Percentiles rank a stretch among this genome's conserved stretches.
These are phyloP conservation scores for Oxytorus armatus DNA, from an alignment of 2,888 invertebrate genomes.

Conservation along the genomic window DNA sequence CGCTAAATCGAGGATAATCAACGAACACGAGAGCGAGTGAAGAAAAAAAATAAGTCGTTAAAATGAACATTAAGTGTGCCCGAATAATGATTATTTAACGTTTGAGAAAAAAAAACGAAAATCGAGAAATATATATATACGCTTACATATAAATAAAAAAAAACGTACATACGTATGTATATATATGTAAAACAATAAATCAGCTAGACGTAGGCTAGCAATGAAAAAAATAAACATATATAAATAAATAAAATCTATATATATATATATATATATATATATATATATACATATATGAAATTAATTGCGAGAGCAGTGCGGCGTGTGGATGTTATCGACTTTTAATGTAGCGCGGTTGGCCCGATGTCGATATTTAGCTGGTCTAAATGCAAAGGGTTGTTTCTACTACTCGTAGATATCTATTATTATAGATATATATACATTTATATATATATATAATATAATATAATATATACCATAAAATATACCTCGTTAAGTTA, in stretches of 20 bases:
- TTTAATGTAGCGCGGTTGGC: conserved; percentile 69
- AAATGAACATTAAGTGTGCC: conserved; percentile 47
- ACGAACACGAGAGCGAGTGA: conserved; percentile 3
- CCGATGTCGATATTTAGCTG: conserved; percentile 81
- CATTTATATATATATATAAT: conserved; percentile 37
- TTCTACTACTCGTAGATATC: conserved; percentile 73
- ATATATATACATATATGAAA: conserved; percentile 31
- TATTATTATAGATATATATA: conserved; percentile 17
- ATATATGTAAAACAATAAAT: conserved; percentile 53
- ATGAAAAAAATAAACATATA: conserved; percentile 41
- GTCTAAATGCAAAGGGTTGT: conserved; percentile 79
- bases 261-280: conserved; percentile 38
- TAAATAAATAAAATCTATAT: conserved; percentile 34
- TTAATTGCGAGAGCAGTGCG: conserved; percentile 54
- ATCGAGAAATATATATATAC: conserved; percentile 65
- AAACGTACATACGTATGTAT: conserved; percentile 65
- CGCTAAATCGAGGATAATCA: conserved; percentile 31
- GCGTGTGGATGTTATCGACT: conserved; percentile 70
- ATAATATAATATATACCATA: conserved; percentile 31
- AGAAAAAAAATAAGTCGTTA: conserved; percentile 34
- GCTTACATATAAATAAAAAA: conserved; percentile 59
- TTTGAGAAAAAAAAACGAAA: conserved; percentile 33
- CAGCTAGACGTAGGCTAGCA: conserved; percentile 53
- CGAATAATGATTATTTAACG: conserved; percentile 47
- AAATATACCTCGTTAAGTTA: conserved; percentile 58